These are phyloP conservation scores for Sebastes taczanowskii DNA, from an alignment of 2,797 vertebrate genomes.

Conservation along the genomic window DNA sequence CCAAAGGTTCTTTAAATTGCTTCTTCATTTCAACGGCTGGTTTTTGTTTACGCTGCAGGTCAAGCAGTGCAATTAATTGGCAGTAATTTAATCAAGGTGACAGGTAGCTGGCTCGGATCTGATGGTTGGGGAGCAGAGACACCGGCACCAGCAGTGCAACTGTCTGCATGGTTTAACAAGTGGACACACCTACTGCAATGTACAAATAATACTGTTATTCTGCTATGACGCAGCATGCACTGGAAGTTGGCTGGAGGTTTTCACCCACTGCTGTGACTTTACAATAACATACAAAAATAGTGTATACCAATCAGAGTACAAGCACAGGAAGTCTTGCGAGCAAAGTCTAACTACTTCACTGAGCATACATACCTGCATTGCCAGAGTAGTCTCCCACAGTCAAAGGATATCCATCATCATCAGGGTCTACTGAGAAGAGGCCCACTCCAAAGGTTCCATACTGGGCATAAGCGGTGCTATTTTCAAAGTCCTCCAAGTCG, in stretches of 20 bases:
- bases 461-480: slow-evolving; percentile 91
- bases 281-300: slow-evolving; percentile 17
- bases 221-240: neutral
- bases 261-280: neutral
- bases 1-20: slow-evolving; percentile 76
- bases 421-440: slow-evolving; percentile 94
- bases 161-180: slow-evolving; percentile 42
- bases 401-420: slow-evolving; percentile 95
- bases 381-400: slow-evolving; percentile 92
- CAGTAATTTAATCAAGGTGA: slow-evolving; percentile 76
- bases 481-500: slow-evolving; percentile 96
- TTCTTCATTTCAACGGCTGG: slow-evolving; percentile 66
- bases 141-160: slow-evolving; percentile 11
- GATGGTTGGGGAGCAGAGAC: slow-evolving; percentile 41
- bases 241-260: neutral
- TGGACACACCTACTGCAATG: slow-evolving; percentile 8
- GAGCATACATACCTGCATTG: slow-evolving; percentile 89
- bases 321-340: slow-evolving; percentile 6
- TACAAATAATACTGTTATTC: slow-evolving; percentile 16
- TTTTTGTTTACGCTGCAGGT: slow-evolving; percentile 79
- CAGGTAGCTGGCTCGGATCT: slow-evolving; percentile 57
- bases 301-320: neutral
- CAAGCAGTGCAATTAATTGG: slow-evolving; percentile 75
- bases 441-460: slow-evolving; percentile 93
- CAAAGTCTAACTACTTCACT: slow-evolving; percentile 26